Evolutionary conservation across 2,797 vertebrate species (phyloP).

Genomic region (Salmo trutta): DNA sequence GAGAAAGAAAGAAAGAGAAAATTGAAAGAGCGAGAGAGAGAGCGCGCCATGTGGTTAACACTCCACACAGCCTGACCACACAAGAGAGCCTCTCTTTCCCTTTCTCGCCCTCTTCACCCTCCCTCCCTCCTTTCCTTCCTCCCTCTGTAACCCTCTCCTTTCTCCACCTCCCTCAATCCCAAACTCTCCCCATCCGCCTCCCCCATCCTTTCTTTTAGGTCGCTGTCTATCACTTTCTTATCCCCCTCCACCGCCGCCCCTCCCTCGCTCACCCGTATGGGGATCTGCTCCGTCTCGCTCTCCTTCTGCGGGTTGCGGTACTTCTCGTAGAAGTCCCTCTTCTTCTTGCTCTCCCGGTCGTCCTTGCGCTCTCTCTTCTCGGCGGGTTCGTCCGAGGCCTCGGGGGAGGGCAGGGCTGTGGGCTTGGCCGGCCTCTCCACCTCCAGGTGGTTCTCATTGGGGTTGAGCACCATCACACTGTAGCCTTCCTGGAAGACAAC

Average conservation of each 20-base stretch:
- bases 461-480: constrained; percentile 95
- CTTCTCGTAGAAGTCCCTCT: constrained; percentile 94
- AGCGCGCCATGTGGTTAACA: constrained; percentile 73
- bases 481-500: constrained; percentile 86
- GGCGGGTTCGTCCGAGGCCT: constrained; percentile 89
- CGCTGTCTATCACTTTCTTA: constrained; percentile 14
- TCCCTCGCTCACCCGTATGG: constrained; percentile 85
- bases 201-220: constrained; percentile 7
- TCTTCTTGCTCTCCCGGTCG: constrained; percentile 89
- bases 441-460: constrained; percentile 97
- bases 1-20: constrained; percentile 4
- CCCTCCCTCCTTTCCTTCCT: constrained; percentile 28
- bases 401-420: constrained; percentile 74
- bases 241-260: constrained; percentile 17
- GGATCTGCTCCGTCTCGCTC: constrained; percentile 87
- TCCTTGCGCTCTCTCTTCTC: constrained; percentile 96
- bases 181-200: too few species aligned
- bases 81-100: constrained; percentile 54
- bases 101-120: too few species aligned
- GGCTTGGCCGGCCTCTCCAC: constrained; percentile 85
- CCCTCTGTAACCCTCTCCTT: constrained; percentile 19
- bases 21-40: constrained; percentile 17
- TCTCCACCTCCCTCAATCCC: constrained; percentile 28
- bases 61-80: constrained; percentile 66
- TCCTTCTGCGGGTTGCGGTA: constrained; percentile 97